Conservation (phyloP, 1,140 invertebrate genomes). For the Augochlora pura region DNA sequence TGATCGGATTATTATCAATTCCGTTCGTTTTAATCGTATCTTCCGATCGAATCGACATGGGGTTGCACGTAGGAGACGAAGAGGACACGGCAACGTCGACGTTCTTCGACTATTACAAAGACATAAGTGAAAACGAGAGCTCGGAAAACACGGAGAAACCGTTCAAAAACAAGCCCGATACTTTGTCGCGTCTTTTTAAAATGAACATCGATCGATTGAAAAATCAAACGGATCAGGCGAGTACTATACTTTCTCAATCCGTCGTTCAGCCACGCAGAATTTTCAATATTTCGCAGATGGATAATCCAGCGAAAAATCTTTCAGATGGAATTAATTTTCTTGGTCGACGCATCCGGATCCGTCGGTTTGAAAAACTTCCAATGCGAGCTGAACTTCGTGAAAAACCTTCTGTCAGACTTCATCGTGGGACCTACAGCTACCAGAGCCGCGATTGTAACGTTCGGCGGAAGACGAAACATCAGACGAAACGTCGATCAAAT, state of each 20-base stretch:
- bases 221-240: constrained; percentile 59
- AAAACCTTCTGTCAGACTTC: constrained; percentile 86
- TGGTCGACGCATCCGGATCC: constrained; percentile 86
- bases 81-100: not conserved
- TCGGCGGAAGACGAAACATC: constrained; percentile 81
- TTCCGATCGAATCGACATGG: not conserved
- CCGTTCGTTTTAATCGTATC: not conserved
- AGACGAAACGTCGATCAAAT: constrained; percentile 84
- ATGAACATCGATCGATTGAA: constrained; percentile 63
- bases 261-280: too few species aligned
- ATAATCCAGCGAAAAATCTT: not conserved
- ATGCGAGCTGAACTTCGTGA: constrained; percentile 86
- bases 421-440: constrained; percentile 84
- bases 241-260: not conserved
- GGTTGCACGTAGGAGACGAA: not conserved
- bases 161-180: constrained; percentile 56
- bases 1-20: constrained; percentile 17
- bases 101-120: constrained; percentile 32
- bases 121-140: constrained; percentile 14
- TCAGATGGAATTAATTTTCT: constrained; percentile 85
- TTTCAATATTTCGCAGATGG: too few species aligned
- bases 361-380: constrained; percentile 85
- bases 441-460: constrained; percentile 85
- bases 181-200: constrained; percentile 58
- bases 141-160: constrained; percentile 35